Base-by-base conservation (phyloP, 2,888 invertebrate genomes). In the Microplitis deprimator region DNA sequence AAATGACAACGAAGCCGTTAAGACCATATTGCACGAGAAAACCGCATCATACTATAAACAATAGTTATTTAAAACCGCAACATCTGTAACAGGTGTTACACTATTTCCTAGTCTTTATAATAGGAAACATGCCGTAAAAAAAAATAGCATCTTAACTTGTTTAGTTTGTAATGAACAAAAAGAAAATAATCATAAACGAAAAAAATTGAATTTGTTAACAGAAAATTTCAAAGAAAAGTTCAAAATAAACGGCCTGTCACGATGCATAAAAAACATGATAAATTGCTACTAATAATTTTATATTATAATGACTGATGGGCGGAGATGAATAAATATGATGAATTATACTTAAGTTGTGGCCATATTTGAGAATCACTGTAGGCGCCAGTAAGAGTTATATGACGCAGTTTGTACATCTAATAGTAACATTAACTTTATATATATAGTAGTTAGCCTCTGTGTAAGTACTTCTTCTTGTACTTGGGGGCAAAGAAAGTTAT, bases 291-390 rank as follows among this genome's bases (percentile, higher is more conserved):
- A 29, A 29, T 29, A 29, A 29, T 29, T 20, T 29, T 29, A 29
- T 29, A 29, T 3, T 29, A 29, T 29, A 29, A 29, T 29, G 29
- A 29, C 29, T 29, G 4, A 29, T 29, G 29, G 29, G 29, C 29
- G 29, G 29, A 29, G 67, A 73, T 16, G 59, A 40, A 71, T 61
- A 60, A 60, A 61, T 70, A 60, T 59, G 74, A 60, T 74, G 29
- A 29, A 29, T 29, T 29, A 29, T 29, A 20, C 20, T 20, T 20
- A 29, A 29, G 29, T 29, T 40, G 68, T 61, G 74, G 62, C 75
- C 75, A 76, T 73, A 76, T 71, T 65, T 77, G 80, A 81, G 77
- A 80, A 77, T 73, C 79, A 77, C 79, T 79, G 81, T 60, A 29
- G 29, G 0, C 29, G 2, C 29, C 29, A 29, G 29, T 20, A 29